Percentiles rank a stretch among this genome's conserved stretches.
phyloP scores from a whole-genome alignment of 2,113 vertebrate species.

The Ameiurus melas region DNA sequence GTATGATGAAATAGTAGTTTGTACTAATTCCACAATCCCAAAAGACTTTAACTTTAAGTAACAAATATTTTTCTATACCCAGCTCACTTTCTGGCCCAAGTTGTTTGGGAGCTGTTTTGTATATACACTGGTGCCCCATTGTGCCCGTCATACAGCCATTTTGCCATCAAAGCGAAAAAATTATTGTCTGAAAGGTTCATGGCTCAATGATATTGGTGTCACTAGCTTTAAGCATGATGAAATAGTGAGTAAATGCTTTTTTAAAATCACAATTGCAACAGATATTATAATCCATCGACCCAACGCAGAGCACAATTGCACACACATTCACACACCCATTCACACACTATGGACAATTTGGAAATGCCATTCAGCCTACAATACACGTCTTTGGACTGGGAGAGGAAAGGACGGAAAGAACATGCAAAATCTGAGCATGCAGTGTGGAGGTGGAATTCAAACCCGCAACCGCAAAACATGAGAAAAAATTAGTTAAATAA shows the following conservation, averaged over 20 bases:
- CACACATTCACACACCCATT: no score
- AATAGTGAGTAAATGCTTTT: neutral
- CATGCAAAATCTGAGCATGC: no score
- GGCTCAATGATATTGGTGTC: neutral
- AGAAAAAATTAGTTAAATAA: neutral
- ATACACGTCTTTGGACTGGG: no score
- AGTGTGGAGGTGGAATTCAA: no score
- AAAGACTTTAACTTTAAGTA: neutral
- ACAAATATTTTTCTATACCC: neutral
- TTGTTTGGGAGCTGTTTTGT: conserved; percentile 22
- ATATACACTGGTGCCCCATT: conserved; percentile 11
- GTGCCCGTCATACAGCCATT: conserved; percentile 40
- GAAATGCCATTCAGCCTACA: no score
- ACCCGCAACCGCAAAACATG: no score
- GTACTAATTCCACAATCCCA: neutral
- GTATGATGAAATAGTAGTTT: neutral
- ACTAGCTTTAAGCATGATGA: neutral
- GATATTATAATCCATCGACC: no score
- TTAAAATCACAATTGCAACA: no score
- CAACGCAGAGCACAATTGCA: no score
- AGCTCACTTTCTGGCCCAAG: conserved; percentile 22
- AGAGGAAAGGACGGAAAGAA: no score
- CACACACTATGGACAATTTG: no score
- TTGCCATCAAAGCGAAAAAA: conserved; percentile 47
- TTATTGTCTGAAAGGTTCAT: conserved; percentile 13